These are phyloP conservation scores for Poeciliopsis turneri DNA, from an alignment of 2,797 vertebrate genomes.

Conservation along the genomic window DNA sequence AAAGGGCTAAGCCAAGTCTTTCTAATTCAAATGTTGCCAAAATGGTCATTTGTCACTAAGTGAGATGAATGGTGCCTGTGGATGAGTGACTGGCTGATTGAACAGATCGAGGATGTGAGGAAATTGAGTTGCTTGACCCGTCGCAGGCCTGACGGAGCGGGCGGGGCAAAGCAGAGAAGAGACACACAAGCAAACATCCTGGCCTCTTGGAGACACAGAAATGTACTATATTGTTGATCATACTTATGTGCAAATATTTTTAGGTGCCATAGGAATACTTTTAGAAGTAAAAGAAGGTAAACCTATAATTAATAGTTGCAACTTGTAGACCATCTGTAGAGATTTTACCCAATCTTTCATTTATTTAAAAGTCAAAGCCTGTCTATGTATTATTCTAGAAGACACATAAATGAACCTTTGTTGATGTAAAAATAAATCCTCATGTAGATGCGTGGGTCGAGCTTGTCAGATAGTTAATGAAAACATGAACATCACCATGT, in stretches of 20 bases:
- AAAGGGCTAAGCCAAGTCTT: constrained; percentile 67
- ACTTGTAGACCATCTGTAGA: not conserved
- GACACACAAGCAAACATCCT: constrained; percentile 40
- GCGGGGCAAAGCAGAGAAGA: constrained; percentile 35
- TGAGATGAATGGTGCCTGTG: constrained; percentile 81
- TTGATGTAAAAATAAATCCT: not conserved
- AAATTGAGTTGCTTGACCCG: constrained; percentile 78
- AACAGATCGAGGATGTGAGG: constrained; percentile 64
- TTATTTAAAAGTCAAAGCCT: not conserved
- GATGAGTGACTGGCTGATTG: constrained; percentile 78
- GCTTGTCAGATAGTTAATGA: not conserved
- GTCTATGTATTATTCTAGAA: too few species aligned
- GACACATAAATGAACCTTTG: too few species aligned
- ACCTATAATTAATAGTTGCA: not conserved
- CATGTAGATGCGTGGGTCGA: not conserved
- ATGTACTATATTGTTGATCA: not conserved
- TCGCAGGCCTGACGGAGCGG: constrained; percentile 50
- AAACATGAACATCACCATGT: not conserved
- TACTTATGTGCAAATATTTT: not conserved
- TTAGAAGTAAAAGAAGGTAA: not conserved
- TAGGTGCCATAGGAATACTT: not conserved
- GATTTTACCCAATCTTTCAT: not conserved
- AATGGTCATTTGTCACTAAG: constrained; percentile 78
- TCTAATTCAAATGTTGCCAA: constrained; percentile 80
- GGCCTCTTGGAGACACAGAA: constrained; percentile 48